Conservation (phyloP, 2,888 invertebrate genomes). For the Cheilosia soror region DNA sequence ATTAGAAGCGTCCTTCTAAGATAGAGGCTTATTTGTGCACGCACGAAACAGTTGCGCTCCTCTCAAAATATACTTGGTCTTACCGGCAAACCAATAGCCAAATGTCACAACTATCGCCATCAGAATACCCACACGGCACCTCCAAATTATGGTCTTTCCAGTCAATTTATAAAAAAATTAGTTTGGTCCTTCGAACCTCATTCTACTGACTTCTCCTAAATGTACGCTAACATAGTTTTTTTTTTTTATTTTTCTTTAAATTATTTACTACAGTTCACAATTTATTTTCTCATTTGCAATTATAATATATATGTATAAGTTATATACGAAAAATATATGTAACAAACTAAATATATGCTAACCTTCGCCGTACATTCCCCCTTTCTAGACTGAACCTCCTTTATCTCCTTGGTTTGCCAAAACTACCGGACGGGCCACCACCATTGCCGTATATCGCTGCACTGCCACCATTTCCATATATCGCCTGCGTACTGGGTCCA, state of each 20-base stretch:
- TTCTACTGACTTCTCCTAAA: slow-evolving; percentile 35
- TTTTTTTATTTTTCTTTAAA: slow-evolving; percentile 20
- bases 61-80: too few relatives aligned
- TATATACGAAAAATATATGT: slow-evolving; percentile 25
- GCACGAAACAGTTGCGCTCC: too few relatives aligned
- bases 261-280: slow-evolving; percentile 35
- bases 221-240: neutral
- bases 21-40: too few relatives aligned
- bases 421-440: slow-evolving; percentile 80
- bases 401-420: slow-evolving; percentile 83
- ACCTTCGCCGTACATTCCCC: slow-evolving; percentile 14
- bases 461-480: slow-evolving; percentile 78
- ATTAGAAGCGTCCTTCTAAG: too few relatives aligned
- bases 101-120: neutral
- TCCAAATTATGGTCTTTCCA: neutral
- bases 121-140: neutral
- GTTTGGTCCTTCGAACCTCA: slow-evolving; percentile 6
- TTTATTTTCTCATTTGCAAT: slow-evolving; percentile 46
- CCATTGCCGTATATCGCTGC: slow-evolving; percentile 78
- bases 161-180: neutral
- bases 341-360: slow-evolving; percentile 39
- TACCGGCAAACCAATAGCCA: too few relatives aligned
- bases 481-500: slow-evolving; percentile 77
- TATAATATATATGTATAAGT: slow-evolving; percentile 6
- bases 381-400: neutral